Percentiles rank a stretch among this genome's conserved stretches.
Conservation (phyloP, 2,113 vertebrate genomes). For the Leptodactylus fuscus region DNA sequence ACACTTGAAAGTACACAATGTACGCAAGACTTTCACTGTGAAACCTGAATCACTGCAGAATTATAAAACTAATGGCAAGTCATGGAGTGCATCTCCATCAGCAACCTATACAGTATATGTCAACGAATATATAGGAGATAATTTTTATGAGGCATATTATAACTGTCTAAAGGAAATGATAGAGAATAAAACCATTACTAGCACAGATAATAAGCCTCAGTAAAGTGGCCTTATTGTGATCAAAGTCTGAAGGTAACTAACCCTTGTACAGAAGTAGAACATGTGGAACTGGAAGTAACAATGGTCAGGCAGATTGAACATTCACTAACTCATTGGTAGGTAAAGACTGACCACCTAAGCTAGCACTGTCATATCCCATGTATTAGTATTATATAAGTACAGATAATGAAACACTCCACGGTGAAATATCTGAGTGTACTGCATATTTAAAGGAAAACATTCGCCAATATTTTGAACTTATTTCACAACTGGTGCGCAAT, state of each 20-base stretch:
- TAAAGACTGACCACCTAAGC: neutral
- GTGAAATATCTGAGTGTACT: too few relatives aligned
- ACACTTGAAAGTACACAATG: neutral
- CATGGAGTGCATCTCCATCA: neutral
- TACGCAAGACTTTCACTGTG: neutral
- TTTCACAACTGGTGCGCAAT: too few relatives aligned
- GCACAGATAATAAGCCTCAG: neutral
- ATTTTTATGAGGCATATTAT: neutral
- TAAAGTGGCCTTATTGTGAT: fast-evolving
- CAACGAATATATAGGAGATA: neutral
- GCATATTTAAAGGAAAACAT: too few relatives aligned
- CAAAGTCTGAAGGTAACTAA: constrained; percentile 61
- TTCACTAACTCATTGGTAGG: neutral
- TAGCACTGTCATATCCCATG: too few relatives aligned
- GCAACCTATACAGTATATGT: neutral
- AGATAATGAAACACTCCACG: too few relatives aligned
- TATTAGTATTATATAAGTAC: too few relatives aligned
- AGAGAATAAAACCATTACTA: neutral
- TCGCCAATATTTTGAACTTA: too few relatives aligned
- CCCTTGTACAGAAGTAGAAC: constrained; percentile 58
- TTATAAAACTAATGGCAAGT: neutral
- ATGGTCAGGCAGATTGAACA: neutral
- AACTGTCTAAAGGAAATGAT: constrained; percentile 9
- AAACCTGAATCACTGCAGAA: neutral
- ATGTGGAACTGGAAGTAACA: constrained; percentile 59